Evolutionary conservation across 2,888 invertebrate genomes (phyloP).

Genomic region (Antitype chi): DNA sequence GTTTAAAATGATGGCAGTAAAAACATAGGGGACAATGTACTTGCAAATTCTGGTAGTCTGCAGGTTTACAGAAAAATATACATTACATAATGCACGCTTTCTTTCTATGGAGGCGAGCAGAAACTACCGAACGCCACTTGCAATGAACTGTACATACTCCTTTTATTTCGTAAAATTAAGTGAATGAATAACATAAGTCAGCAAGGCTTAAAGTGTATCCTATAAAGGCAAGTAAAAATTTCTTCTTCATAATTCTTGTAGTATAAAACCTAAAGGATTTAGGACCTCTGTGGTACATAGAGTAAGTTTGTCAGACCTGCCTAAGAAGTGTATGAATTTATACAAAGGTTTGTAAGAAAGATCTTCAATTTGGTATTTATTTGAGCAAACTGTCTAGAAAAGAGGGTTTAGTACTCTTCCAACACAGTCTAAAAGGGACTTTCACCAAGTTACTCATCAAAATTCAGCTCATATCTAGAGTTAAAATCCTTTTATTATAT

Average conservation of each 20-base stretch:
- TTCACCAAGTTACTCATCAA: conserved; percentile 25
- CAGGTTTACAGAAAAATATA: no score
- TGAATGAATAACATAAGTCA: no score
- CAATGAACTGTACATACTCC: no score
- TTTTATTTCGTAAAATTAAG: no score
- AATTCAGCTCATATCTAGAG: conserved; percentile 20
- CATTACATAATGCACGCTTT: no score
- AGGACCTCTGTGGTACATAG: not conserved
- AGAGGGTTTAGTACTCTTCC: conserved; percentile 21
- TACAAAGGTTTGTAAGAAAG: conserved; percentile 26
- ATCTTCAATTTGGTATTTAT: conserved; percentile 24
- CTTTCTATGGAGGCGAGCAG: no score
- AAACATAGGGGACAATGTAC: not conserved
- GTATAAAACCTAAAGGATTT: not conserved
- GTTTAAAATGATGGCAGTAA: not conserved
- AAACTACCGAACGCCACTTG: no score
- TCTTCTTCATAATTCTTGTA: not conserved
- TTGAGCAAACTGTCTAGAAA: conserved; percentile 1
- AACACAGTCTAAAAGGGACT: not conserved
- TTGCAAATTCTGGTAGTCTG: no score
- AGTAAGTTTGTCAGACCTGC: no score
- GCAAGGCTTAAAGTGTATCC: no score
- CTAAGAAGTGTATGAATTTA: conserved; percentile 17
- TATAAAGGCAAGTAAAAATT: not conserved
- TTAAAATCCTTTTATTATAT: conserved; percentile 10